A percentile compares a stretch with the other conserved stretches of the same genome.
Conservation (phyloP, 2,797 vertebrate species). For the Simalia tracyae region DNA sequence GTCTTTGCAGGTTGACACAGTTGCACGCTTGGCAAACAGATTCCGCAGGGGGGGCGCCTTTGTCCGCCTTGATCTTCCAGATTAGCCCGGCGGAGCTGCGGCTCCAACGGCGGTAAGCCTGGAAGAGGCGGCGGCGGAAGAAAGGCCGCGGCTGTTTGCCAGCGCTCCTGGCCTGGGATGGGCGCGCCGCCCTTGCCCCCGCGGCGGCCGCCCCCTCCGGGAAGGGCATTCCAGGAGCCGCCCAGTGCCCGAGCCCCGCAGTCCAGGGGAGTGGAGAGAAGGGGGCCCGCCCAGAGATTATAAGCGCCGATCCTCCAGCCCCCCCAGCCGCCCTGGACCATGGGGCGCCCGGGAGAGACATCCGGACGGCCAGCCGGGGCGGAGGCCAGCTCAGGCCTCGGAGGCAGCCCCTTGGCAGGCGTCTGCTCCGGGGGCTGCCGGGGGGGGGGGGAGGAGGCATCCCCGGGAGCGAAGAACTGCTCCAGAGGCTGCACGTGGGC, state of each 20-base stretch:
- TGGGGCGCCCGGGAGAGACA: constrained; percentile 24
- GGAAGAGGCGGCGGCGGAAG: constrained; percentile 65
- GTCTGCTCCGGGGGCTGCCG: too few relatives aligned
- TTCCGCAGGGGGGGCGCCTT: constrained; percentile 68
- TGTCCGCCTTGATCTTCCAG: constrained; percentile 74
- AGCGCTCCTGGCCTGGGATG: constrained; percentile 66
- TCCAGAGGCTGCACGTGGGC: too few relatives aligned
- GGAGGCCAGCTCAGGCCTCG: neutral
- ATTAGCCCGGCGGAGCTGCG: constrained; percentile 71
- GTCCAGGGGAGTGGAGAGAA: constrained; percentile 64
- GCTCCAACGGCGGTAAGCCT: constrained; percentile 69
- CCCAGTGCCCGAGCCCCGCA: constrained; percentile 31
- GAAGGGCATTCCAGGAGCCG: constrained; percentile 42
- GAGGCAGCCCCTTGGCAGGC: neutral
- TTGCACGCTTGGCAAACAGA: constrained; percentile 84
- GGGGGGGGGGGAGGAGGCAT: neutral
- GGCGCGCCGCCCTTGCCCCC: too few relatives aligned
- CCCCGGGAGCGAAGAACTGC: too few relatives aligned
- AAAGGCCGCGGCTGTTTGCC: constrained; percentile 69
- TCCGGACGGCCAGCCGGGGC: neutral
- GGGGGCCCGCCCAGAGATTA: constrained; percentile 57
- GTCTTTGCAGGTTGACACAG: constrained; percentile 92
- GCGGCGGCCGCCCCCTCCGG: constrained; percentile 33
- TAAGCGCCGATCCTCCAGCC: constrained; percentile 50
- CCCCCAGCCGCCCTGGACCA: constrained; percentile 45